These are phyloP conservation scores for Nothobranchius kuhntae DNA, from an alignment of 2,113 vertebrate genomes.

Conservation along the genomic window DNA sequence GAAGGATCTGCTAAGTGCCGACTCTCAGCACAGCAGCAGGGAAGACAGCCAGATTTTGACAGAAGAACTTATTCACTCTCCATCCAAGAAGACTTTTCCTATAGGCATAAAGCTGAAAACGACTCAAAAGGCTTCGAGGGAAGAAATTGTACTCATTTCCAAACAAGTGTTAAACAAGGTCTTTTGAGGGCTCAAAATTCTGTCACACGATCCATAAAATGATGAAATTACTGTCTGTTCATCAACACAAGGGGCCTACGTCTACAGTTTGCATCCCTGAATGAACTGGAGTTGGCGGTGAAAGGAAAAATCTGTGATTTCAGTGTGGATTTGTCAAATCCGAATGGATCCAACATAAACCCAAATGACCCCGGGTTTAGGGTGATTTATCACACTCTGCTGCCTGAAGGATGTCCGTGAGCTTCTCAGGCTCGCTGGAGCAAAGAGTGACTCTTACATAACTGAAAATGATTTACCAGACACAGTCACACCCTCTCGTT, in stretches of 20 bases:
- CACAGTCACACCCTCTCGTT: conserved; percentile 42
- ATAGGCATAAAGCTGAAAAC: conserved; percentile 37
- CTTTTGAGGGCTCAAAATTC: conserved; percentile 25
- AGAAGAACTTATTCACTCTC: conserved; percentile 38
- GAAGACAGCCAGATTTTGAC: conserved; percentile 44
- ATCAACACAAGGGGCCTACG: conserved; percentile 6
- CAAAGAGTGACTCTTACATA: conserved; percentile 53
- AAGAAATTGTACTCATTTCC: conserved; percentile 19
- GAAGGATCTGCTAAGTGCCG: conserved; percentile 56
- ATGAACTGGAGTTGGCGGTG: conserved; percentile 34
- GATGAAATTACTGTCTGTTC: conserved; percentile 11
- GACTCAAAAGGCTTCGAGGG: conserved; percentile 14
- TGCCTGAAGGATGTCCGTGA: conserved; percentile 48
- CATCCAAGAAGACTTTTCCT: conserved; percentile 55
- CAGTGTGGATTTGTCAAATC: conserved; percentile 52
- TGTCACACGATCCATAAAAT: conserved; percentile 22
- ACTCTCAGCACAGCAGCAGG: conserved; percentile 50
- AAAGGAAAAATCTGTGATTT: conserved; percentile 39
- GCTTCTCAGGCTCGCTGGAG: conserved; percentile 32
- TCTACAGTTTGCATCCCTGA: conserved; percentile 11
- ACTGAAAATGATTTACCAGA: conserved; percentile 47
- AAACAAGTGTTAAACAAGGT: conserved; percentile 4
- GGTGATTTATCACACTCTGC: conserved; percentile 53
- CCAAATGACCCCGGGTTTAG: conserved; percentile 49
- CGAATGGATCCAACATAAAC: conserved; percentile 60